These are phyloP conservation scores for Melanotaenia pygmaea DNA, from an alignment of 2,797 vertebrate genomes.

Conservation along the genomic window DNA sequence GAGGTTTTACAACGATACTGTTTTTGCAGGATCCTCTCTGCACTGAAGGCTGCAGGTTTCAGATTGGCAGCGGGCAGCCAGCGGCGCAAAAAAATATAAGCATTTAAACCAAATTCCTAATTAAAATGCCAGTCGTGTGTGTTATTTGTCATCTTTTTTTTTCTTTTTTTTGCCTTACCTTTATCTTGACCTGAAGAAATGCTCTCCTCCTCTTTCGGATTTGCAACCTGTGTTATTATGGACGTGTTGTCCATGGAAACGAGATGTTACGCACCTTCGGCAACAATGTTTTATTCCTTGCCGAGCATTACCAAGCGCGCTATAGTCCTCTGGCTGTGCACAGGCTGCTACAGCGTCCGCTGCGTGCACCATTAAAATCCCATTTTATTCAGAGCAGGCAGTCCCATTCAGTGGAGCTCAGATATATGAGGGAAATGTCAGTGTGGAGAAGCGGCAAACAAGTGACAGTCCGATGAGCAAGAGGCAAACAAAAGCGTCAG, in stretches of 20 bases:
- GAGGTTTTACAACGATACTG: constrained; percentile 63
- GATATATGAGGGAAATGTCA: constrained; percentile 31
- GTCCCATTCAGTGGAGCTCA: constrained; percentile 44
- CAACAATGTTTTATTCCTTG: constrained; percentile 78
- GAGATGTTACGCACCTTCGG: constrained; percentile 78
- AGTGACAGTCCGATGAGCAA: constrained; percentile 60
- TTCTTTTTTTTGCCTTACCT: constrained; percentile 75
- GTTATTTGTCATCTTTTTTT: neutral
- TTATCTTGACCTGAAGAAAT: constrained; percentile 85
- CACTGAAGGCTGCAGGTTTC: constrained; percentile 41
- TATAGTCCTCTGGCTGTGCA: constrained; percentile 64
- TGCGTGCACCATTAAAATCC: constrained; percentile 73
- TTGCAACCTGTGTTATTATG: constrained; percentile 99
- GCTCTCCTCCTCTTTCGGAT: constrained; percentile 99
- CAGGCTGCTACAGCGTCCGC: constrained; percentile 55
- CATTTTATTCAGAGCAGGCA: constrained; percentile 55
- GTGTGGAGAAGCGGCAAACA: constrained; percentile 33
- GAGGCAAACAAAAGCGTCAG: constrained; percentile 67
- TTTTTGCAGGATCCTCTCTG: constrained; percentile 33
- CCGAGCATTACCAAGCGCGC: constrained; percentile 74
- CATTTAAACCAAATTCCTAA: neutral
- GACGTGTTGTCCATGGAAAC: constrained; percentile 99
- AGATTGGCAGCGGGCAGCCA: constrained; percentile 27
- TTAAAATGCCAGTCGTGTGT: neutral
- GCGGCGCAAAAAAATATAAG: neutral